Conservation (phyloP, 2,797 vertebrate species). For the Podarcis lilfordi region DNA sequence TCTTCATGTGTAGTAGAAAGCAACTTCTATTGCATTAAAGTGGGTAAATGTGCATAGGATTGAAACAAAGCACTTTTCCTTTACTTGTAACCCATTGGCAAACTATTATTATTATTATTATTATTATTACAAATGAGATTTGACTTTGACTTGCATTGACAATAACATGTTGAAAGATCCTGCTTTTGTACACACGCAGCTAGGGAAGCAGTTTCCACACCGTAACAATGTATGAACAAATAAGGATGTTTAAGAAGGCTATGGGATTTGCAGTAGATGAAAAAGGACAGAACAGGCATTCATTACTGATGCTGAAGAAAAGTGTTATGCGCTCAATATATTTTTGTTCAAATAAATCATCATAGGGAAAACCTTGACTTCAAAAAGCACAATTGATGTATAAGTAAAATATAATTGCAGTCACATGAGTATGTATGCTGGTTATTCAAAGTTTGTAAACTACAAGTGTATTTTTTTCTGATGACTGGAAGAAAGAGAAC, state of each 20-base stretch:
- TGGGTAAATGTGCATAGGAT: not conserved
- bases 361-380: conserved; percentile 38
- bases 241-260: not conserved
- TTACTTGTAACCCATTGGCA: not conserved
- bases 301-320: conserved; percentile 35
- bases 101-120: not conserved
- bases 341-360: conserved; percentile 24
- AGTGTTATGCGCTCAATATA: conserved; percentile 9
- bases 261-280: not conserved
- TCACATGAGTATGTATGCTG: not conserved
- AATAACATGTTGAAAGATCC: not conserved
- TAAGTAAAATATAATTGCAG: conserved; percentile 45
- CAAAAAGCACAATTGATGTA: conserved; percentile 32
- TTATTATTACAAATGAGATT: not conserved
- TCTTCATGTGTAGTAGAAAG: not conserved
- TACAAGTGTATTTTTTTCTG: not conserved
- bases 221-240: not conserved
- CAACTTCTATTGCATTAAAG: not conserved
- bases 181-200: not conserved
- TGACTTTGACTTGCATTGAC: not conserved
- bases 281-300: not conserved
- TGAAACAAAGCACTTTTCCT: not conserved
- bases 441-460: too few species aligned
- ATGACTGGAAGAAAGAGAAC: not conserved
- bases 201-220: not conserved